Conservation (phyloP, 2,888 invertebrate species). For the Tineola bisselliella region DNA sequence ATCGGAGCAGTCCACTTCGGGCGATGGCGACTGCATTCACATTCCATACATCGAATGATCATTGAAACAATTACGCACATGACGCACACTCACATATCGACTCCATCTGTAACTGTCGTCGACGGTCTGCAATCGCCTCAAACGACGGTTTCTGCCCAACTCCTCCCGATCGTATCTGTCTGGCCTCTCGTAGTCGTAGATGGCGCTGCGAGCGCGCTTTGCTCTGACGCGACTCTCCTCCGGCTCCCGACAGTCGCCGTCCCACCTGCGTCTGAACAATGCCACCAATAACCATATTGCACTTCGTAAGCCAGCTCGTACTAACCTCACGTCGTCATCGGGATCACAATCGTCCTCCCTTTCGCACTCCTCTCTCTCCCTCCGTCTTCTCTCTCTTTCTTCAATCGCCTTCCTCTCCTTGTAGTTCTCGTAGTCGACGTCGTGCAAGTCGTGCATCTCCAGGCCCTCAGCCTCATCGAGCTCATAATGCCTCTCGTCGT, state of each 20-base stretch:
- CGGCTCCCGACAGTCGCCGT: slow-evolving; percentile 39
- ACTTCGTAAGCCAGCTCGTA: neutral
- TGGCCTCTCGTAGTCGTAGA: slow-evolving; percentile 33
- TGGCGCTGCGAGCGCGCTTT: slow-evolving; percentile 45
- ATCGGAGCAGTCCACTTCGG: slow-evolving; percentile 58
- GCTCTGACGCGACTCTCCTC: slow-evolving; percentile 31
- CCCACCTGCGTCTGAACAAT: slow-evolving; percentile 16
- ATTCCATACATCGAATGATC: neutral
- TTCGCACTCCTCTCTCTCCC: slow-evolving; percentile 29
- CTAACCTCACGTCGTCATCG: slow-evolving; percentile 36
- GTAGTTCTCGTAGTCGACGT: slow-evolving; percentile 58
- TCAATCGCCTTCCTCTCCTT: slow-evolving; percentile 53
- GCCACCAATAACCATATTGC: neutral
- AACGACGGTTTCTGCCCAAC: slow-evolving; percentile 23
- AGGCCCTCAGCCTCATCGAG: slow-evolving; percentile 33
- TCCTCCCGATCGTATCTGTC: slow-evolving; percentile 13
- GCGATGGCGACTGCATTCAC: slow-evolving; percentile 39
- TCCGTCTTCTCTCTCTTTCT: slow-evolving; percentile 29
- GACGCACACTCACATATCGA: slow-evolving; percentile 25
- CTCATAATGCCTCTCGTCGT: slow-evolving; percentile 36
- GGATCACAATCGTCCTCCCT: slow-evolving; percentile 54
- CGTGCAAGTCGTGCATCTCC: slow-evolving; percentile 54
- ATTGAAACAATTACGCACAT: neutral
- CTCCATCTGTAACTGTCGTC: slow-evolving; percentile 32
- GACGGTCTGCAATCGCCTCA: slow-evolving; percentile 41